Evolutionary conservation across 2,797 vertebrate genomes (phyloP).

Genomic region (Pempheris klunzingeri): DNA sequence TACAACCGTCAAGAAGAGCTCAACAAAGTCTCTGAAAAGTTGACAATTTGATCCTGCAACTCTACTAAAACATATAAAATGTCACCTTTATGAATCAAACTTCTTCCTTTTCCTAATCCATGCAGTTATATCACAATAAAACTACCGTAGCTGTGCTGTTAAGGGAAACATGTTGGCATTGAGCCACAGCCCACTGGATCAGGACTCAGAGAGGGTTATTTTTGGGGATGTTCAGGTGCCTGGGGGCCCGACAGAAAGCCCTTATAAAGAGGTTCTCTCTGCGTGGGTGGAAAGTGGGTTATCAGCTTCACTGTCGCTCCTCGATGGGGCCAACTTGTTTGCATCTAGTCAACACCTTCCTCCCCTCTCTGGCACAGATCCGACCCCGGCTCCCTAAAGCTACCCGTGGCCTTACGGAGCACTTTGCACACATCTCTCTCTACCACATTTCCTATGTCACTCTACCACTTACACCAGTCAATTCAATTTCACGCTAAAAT

Average conservation of each 20-base stretch:
- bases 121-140: neutral
- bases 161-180: constrained; percentile 50
- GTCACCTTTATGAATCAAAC: neutral
- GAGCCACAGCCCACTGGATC: constrained; percentile 56
- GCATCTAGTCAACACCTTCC: constrained; percentile 84
- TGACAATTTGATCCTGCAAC: neutral
- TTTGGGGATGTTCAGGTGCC: constrained; percentile 76
- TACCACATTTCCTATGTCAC: constrained; percentile 12
- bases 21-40: neutral
- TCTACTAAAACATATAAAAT: neutral
- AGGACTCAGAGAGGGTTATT: constrained; percentile 76
- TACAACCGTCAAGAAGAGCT: neutral
- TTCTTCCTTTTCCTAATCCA: neutral
- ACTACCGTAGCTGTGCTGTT: constrained; percentile 22
- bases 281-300: constrained; percentile 80
- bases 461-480: neutral
- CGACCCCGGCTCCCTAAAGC: constrained; percentile 54
- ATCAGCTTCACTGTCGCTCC: constrained; percentile 76
- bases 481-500: constrained; percentile 4
- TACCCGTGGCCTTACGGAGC: constrained; percentile 41
- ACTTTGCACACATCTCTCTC: constrained; percentile 36
- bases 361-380: constrained; percentile 54
- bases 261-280: constrained; percentile 83
- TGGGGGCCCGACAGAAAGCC: constrained; percentile 68
- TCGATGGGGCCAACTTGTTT: constrained; percentile 78